Evolutionary conservation across 2,797 vertebrate species (phyloP).

Genomic region (Enteromius unitaeniatus): DNA sequence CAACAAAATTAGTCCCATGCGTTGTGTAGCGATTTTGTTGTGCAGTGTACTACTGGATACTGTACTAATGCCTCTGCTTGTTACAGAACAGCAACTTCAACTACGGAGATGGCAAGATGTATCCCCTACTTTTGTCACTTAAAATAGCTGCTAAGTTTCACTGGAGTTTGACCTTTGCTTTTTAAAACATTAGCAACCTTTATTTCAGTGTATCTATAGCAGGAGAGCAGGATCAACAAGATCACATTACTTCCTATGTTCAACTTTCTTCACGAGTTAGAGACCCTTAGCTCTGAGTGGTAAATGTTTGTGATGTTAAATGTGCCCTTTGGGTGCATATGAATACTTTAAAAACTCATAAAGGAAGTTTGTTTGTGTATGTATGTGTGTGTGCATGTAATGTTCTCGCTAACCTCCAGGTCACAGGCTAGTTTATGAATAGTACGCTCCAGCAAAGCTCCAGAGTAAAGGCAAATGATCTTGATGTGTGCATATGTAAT

Average conservation of each 20-base stretch:
- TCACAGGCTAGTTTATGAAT: conserved; percentile 36
- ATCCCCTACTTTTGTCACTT: conserved; percentile 1
- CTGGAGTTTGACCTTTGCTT: conserved; percentile 22
- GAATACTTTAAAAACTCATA: conserved; percentile 33
- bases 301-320: conserved; percentile 36
- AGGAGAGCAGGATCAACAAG: conserved; percentile 9
- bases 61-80: background rate
- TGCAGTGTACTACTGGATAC: background rate
- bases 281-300: conserved; percentile 20
- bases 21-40: background rate
- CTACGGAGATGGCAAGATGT: background rate
- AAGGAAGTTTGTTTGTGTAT: conserved; percentile 1
- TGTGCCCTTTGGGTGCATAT: conserved; percentile 14
- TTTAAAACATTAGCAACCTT: conserved; percentile 2
- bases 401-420: conserved; percentile 16
- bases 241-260: conserved; percentile 1
- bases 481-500: conserved; percentile 38
- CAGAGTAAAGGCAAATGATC: conserved; percentile 11
- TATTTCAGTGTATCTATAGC: background rate
- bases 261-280: background rate
- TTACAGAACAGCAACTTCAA: background rate
- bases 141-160: background rate
- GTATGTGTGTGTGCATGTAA: background rate
- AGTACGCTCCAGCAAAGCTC: conserved; percentile 9
- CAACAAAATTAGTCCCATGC: too few species aligned